A percentile compares a stretch with the other conserved stretches of the same genome.
Conservation (phyloP, 2,113 vertebrate genomes). For the Melanocharis versteri region DNA sequence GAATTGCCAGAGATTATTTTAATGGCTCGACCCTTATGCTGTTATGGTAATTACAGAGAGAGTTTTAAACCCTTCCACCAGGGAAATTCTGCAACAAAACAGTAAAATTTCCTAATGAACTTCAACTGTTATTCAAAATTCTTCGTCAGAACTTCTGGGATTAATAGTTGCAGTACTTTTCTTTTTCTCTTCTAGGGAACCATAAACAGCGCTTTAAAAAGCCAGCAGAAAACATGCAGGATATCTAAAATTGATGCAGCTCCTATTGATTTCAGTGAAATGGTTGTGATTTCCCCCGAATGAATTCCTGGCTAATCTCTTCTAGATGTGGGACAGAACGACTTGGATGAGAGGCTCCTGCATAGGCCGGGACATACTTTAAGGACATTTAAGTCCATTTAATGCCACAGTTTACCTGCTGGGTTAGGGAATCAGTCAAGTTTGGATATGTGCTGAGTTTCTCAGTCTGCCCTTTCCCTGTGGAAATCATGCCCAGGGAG, state of each 20-base stretch:
- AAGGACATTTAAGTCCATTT: background rate
- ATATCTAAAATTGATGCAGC: background rate
- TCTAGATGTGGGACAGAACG: background rate
- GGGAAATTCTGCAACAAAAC: conserved; percentile 59
- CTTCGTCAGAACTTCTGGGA: conserved; percentile 25
- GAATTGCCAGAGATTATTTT: conserved; percentile 73
- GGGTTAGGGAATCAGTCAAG: background rate
- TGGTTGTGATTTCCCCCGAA: background rate
- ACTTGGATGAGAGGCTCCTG: background rate
- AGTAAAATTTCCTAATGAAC: conserved; percentile 47
- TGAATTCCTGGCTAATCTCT: background rate
- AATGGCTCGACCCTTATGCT: conserved; percentile 62
- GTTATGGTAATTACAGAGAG: conserved; percentile 66
- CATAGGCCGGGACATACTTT: background rate
- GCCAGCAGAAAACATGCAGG: background rate
- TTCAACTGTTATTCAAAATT: conserved; percentile 34
- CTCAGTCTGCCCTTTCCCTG: background rate
- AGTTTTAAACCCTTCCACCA: conserved; percentile 52
- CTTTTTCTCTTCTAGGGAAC: background rate
- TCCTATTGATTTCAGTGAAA: background rate
- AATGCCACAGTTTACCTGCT: background rate
- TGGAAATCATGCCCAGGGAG: background rate
- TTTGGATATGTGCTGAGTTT: background rate
- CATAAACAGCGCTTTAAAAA: background rate
- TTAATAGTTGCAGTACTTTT: background rate